Evolutionary conservation across 1,140 invertebrate genomes (phyloP), one percentile per base, ranked within the genome.

Genomic region (Argopecten irradians): DNA sequence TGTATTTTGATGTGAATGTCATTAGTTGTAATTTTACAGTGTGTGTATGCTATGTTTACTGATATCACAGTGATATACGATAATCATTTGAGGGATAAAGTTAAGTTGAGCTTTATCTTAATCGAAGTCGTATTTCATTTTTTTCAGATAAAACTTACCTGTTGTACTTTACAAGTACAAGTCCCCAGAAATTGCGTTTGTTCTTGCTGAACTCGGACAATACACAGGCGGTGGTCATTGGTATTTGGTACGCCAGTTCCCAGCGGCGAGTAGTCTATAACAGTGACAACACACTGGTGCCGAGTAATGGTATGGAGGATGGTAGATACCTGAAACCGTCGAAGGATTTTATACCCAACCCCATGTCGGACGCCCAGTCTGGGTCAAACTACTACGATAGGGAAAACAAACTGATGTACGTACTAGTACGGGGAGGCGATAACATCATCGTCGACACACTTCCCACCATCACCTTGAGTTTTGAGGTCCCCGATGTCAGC

Each of bases 261-360:
- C 89, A 93, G 28, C 84, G 94, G 71, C 89, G 93, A 33, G 93
- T 94, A 35, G 92, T 95, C 32, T 92, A 90, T 85, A 86, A 89
- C 33, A 46, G 93, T 83, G 92, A 87, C 7, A 55, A n/a, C 2
- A 87, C 89, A 16, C 82, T 92, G 1, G n/a, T 90, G n/a, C 93
- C 93, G 13, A 89, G 28, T 33, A 94, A 94, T 89, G 90, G 87
- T 0, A 84, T 92, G 28, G 89, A 36, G 19, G 83, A 83, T 34
- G n/a, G 16, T 0, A 46, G n/a, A 16, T 34, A 85, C 33, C 32
- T 36, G 14, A 19, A 55, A 33, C 33, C n/a, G 22, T 5, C 82
- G 1, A 85, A 36, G 9, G 55, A 36, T 22, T 28, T 91, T 0
- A 39, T 32, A 19, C 82, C 86, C 39, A 39, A 87, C 34, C 84